Conservation (phyloP, 2,797 vertebrate species). For the Denticeps clupeoides region DNA sequence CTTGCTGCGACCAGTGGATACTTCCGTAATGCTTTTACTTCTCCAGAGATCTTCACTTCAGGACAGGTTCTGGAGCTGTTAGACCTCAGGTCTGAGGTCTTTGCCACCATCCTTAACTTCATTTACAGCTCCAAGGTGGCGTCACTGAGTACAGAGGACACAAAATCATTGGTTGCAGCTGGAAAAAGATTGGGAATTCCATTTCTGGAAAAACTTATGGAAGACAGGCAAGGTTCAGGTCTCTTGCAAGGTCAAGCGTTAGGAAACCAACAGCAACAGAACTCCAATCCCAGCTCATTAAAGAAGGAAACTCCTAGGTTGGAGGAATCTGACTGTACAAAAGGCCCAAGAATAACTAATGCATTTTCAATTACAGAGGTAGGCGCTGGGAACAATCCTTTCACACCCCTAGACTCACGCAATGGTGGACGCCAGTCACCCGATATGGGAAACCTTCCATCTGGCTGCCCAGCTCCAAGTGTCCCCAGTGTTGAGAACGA, state of each 20-base stretch:
- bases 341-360: constrained; percentile 91
- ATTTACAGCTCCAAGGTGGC: constrained; percentile 92
- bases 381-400: constrained; percentile 70
- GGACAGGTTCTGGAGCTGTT: constrained; percentile 86
- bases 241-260: constrained; percentile 16
- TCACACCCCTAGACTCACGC: constrained; percentile 74
- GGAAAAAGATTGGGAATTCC: constrained; percentile 93
- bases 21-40: constrained; percentile 84
- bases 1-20: constrained; percentile 92
- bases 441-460: constrained; percentile 53
- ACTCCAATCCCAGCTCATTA: constrained; percentile 36
- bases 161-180: constrained; percentile 73
- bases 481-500: constrained; percentile 59
- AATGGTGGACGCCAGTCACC: constrained; percentile 67
- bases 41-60: constrained; percentile 70
- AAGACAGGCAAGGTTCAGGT: constrained; percentile 42
- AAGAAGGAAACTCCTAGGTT: constrained; percentile 72
- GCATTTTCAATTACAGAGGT: constrained; percentile 94
- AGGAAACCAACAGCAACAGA: constrained; percentile 18
- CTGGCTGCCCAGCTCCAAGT: constrained; percentile 43
- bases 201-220: constrained; percentile 83
- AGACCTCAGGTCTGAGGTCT: constrained; percentile 94
- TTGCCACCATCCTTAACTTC: constrained; percentile 91
- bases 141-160: constrained; percentile 65
- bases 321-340: constrained; percentile 71